Evolutionary conservation across 1,140 invertebrate genomes (phyloP).

Genomic region (Akabosia matsudoensis): DNA sequence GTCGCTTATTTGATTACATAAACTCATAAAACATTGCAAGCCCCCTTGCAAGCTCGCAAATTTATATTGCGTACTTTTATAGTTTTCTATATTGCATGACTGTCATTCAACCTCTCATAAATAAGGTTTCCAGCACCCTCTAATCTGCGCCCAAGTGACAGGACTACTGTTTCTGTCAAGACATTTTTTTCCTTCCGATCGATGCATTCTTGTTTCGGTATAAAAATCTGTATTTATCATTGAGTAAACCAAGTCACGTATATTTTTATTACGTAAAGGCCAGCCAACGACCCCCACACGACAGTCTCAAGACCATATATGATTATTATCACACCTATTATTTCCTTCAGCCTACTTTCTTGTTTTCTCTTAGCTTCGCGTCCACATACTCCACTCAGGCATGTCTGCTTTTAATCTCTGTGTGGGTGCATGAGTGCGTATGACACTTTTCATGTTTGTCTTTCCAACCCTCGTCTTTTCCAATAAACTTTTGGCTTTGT

Average conservation of each 20-base stretch:
- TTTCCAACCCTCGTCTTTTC: not conserved
- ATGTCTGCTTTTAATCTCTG: not conserved
- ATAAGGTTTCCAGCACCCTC: not conserved
- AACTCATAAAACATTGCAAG: too few species aligned
- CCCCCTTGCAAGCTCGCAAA: too few species aligned
- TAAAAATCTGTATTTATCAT: too few species aligned
- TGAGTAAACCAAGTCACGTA: too few species aligned
- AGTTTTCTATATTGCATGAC: not conserved
- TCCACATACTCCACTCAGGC: not conserved
- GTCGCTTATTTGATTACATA: too few species aligned
- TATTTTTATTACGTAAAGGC: too few species aligned
- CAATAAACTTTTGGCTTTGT: not conserved
- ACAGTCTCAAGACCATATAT: constrained; percentile 6
- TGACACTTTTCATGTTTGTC: constrained; percentile 5
- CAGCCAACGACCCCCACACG: too few species aligned
- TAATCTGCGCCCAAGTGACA: not conserved
- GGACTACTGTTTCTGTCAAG: too few species aligned
- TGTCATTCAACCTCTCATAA: not conserved
- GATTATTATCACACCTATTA: constrained; percentile 20
- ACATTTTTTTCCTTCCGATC: too few species aligned
- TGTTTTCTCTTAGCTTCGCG: not conserved
- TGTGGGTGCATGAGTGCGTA: not conserved
- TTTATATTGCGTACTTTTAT: too few species aligned
- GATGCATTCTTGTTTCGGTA: too few species aligned
- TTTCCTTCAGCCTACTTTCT: not conserved